Base-by-base conservation (phyloP, 2,113 vertebrate genomes). In the Seriola dumerili region DNA sequence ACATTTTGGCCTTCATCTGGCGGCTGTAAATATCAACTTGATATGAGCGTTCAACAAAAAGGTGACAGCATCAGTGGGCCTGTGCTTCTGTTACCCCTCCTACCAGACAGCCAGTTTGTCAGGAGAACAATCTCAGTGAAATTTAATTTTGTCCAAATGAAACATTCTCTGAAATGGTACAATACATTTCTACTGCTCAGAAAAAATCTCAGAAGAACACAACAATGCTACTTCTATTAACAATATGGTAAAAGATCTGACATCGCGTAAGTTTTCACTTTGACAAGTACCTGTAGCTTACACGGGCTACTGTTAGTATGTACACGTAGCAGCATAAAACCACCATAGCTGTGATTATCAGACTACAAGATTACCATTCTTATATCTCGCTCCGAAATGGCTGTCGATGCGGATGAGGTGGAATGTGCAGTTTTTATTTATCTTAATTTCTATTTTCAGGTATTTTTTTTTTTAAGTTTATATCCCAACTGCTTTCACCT, bases 301-400 rank as follows among this genome's bases (percentile, higher is more conserved):
- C 72, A 81, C 21, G 72, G 76, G 85, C 91, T 85, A 90, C 88
- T 70, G 78, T 90, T 78, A 83, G 83, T 93, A 91, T 93, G 74
- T 89, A 94, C 88, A 92, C 40, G 78, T 93, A 94, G 93, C 92
- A 94, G 93, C 93, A 92, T 84, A 88, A 84, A 92, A 90, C 85
- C 88, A 86, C 58, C 90, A 54, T 42, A 46, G 73, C 68, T 82
- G 81, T 85, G 73, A 88, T 90, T 62, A 91, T 89, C 83, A 89
- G 66, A 87, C 85, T 63, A 88, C 72, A 84, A 71, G 61, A 83
- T 81, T 48, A 67, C 61, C 65, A 21, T 81, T 89, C 77, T 76
- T 25, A 72, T 62, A 67, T 83, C 80, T 86, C 50, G 10, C 80
- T 83, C 72, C 11, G 10, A 75, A 84, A 91, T 87, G 87, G 72